A percentile compares a stretch with the other conserved stretches of the same genome.
phyloP scores from a whole-genome alignment of 92 coral and sea anemone genomes.

The Umimayanthus chanpuru region DNA sequence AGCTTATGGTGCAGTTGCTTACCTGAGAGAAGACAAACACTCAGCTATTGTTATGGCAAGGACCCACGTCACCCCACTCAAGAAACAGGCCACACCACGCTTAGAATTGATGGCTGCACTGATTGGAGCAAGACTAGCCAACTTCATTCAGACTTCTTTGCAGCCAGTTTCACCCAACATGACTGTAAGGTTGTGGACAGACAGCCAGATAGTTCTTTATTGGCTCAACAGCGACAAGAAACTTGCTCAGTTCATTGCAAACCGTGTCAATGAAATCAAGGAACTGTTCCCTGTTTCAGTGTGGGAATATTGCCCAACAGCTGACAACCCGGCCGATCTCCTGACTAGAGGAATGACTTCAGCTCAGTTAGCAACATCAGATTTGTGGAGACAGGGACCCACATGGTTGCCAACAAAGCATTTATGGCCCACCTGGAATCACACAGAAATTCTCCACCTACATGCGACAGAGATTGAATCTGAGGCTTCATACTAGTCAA shows the following conservation, averaged over 20 bases:
- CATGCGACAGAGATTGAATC: too few relatives aligned
- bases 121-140: constrained; percentile 48
- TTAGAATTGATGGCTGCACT: constrained; percentile 55
- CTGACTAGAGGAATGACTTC: constrained; percentile 35
- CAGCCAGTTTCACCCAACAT: constrained; percentile 25
- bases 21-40: constrained; percentile 46
- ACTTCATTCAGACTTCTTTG: constrained; percentile 15
- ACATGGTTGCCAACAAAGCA: constrained; percentile 21
- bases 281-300: constrained; percentile 8
- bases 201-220: constrained; percentile 60
- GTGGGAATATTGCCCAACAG: constrained; percentile 43
- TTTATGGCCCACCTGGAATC: too few relatives aligned
- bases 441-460: too few relatives aligned
- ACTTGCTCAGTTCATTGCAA: constrained; percentile 43
- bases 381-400: constrained; percentile 40
- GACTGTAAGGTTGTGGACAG: constrained; percentile 53
- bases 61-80: constrained; percentile 50
- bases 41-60: constrained; percentile 51
- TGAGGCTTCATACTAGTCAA: too few relatives aligned
- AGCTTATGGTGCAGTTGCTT: constrained; percentile 67
- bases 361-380: background rate
- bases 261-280: constrained; percentile 49
- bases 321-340: constrained; percentile 35
- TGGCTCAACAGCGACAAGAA: constrained; percentile 48
- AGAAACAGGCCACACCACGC: constrained; percentile 45